Evolutionary conservation across 2,113 vertebrate species (phyloP), one percentile per base, ranked within the genome.

Genomic region (Procavia capensis): DNA sequence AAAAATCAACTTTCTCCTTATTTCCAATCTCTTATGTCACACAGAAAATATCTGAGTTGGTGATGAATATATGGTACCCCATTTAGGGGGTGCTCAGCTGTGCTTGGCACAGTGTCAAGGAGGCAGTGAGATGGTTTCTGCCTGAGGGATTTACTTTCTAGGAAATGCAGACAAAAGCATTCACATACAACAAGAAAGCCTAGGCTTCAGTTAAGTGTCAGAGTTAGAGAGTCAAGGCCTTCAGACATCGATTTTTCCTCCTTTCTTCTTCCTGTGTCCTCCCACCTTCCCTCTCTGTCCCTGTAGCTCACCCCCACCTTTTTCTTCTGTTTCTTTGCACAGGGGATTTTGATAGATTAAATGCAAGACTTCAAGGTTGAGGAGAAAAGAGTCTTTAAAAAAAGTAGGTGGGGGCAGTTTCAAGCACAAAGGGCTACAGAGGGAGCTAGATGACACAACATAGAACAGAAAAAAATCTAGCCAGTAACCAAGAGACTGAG

Each of bases 11-110:
- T 68, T 97, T 97, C 93, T 96, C 34, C 63, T 63, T 47, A 91
- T 39, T 90, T 68, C 59, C 75, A 81, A 54, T 29, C 2, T 93
- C 70, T 89, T 20, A 17, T 25, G 75, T 74, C 96, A n/a, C 57
- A 94, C 95, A 97, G 86, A 91, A 13, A 85, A 75, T n/a, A 43
- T 72, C 94, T 63, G 57, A 61, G 59, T 78, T 85, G 66, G 93
- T 85, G 34, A 45, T 41, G 14, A 66, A 95, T 85, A 47, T n/a
- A 70, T 34, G 16, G 11, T 14, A 41, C 92, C 19, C 2, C 82
- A 16, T 17, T 85, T 85, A 16, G 9, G 25, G 17, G 76, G 90
- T 66, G 16, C 8, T 78, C 61, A 85, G 31, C n/a, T 31, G 27
- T 29, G 9, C n/a, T 82, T 84, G 64, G 66, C 88, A 50, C 36